Evolutionary conservation across 2,113 vertebrate species (phyloP), one percentile per base, ranked within the genome.

Genomic region (Corvus cornix): DNA sequence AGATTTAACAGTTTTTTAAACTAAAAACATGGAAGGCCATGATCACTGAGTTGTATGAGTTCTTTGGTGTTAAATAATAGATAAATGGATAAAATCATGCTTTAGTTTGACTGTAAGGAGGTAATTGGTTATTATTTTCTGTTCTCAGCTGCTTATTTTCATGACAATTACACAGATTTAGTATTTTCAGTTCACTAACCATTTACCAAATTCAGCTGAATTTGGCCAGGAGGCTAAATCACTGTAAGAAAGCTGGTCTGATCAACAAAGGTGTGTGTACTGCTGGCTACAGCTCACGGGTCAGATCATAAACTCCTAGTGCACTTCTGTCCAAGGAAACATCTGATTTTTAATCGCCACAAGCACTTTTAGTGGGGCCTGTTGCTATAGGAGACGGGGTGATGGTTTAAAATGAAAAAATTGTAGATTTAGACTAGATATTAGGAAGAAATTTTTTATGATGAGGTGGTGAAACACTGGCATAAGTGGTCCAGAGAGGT

Each of bases 331-430:
- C 28, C 35, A 44, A 62, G 74, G 12, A 77, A 49, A 56, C 6
- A 5, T 62, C 8, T 69, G 39, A 1, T 56, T 87, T 83, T 63
- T 9, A 2, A 81, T 60, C 12, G 43, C 46, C 60, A 84, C 6
- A 60, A 31, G 13, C 22, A 60, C 59, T 74, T 55, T 51, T 30
- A 51, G 12, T 20, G 30, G n/a, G 23, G 19, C 19, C 24, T 64
- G 13, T 37, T 58, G 14, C 1, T 2, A 41, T 4, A 73, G 28
- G 12, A 43, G 2, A 11, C n/a, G 27, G 10, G 5, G 5, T n/a
- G 68, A 58, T 16, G 19, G 10, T 21, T 87, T 79, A 46, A 52
- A 78, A 68, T 27, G 33, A 7, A 79, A 63, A 63, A 23, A 30
- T 16, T 4, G 23, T 43, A n/a, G 30, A 27, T 69, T 69, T 35